Evolutionary conservation across 2,113 vertebrate genomes (phyloP).

Genomic region (Odobenus rosmarus): DNA sequence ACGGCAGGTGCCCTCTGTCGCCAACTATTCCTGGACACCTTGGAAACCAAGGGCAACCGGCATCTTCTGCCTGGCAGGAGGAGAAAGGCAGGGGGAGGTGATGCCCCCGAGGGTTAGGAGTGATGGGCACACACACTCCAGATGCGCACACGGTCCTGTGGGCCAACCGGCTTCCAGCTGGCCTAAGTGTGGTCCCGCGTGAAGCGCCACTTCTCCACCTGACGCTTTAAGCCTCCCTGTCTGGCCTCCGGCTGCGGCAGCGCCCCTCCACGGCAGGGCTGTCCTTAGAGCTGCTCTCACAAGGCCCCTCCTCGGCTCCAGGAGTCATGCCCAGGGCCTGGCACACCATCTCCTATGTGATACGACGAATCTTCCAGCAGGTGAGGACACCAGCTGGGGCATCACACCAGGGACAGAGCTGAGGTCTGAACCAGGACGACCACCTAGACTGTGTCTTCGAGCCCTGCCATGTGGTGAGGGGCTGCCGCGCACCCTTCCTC

Average conservation of each 20-base stretch:
- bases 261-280: too few species aligned
- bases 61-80: accelerated
- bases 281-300: accelerated
- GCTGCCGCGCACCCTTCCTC: not conserved
- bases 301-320: not conserved
- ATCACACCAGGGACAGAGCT: not conserved
- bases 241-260: accelerated
- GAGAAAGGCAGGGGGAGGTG: accelerated
- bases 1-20: accelerated
- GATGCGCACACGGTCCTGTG: not conserved
- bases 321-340: not conserved
- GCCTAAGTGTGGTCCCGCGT: too few species aligned
- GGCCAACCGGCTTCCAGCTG: not conserved
- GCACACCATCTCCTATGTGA: accelerated
- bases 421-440: not conserved
- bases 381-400: too few species aligned
- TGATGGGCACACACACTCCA: not conserved
- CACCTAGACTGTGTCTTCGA: not conserved
- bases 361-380: accelerated
- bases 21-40: not conserved
- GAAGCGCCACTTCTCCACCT: too few species aligned
- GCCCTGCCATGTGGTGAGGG: not conserved
- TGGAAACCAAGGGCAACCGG: accelerated
- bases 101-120: too few species aligned
- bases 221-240: too few species aligned